phyloP scores from a whole-genome alignment of 2,888 invertebrate genomes.

The Ommatoiulus sabulosus region DNA sequence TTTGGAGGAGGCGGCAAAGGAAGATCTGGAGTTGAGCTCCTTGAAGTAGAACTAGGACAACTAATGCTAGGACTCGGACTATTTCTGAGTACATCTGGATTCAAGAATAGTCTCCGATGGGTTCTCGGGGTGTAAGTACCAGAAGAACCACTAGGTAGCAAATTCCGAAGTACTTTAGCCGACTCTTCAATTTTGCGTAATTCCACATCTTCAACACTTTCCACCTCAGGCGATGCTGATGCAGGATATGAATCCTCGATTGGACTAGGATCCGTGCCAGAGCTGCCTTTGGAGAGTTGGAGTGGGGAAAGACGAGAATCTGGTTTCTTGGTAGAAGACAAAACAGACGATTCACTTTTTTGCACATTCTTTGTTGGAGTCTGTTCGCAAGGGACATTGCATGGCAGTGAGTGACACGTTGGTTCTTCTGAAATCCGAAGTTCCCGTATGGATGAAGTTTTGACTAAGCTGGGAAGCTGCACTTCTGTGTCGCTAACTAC shows the following conservation, averaged over 20 bases:
- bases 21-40: conserved; percentile 66
- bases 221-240: conserved; percentile 30
- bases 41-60: conserved; percentile 50
- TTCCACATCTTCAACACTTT: conserved; percentile 57
- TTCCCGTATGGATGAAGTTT: neutral
- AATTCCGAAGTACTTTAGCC: conserved; percentile 60
- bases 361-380: conserved; percentile 46
- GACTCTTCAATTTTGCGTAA: conserved; percentile 60
- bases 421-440: neutral
- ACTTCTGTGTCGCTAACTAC: neutral
- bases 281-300: neutral
- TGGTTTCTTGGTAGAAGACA: neutral
- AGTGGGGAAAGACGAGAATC: neutral
- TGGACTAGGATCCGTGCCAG: neutral
- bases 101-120: conserved; percentile 38
- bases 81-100: conserved; percentile 29
- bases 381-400: conserved; percentile 41
- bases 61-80: conserved; percentile 49
- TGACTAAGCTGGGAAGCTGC: neutral
- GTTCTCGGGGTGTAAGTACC: conserved; percentile 44
- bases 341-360: neutral
- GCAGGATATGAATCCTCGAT: neutral
- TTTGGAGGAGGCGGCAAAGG: conserved; percentile 73
- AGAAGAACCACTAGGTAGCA: conserved; percentile 53
- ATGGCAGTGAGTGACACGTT: neutral